phyloP scores from a whole-genome alignment of 2,113 vertebrate genomes.

The Microcebus ravelobensis region DNA sequence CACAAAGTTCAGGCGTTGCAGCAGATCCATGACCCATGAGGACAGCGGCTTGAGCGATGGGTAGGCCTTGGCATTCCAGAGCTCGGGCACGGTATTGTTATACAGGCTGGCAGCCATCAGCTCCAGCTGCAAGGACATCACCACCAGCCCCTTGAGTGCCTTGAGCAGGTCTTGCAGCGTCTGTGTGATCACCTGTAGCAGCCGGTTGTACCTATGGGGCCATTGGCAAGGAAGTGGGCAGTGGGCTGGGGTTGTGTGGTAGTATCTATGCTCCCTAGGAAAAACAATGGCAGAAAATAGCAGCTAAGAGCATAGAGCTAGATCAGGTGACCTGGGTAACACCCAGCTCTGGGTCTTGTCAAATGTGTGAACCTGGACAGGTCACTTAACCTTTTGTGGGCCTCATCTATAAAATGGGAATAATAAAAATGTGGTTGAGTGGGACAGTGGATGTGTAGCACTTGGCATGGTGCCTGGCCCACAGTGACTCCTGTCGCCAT shows the following conservation, averaged over 20 bases:
- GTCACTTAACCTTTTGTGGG: not conserved
- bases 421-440: not conserved
- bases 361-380: not conserved
- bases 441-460: not conserved
- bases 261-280: not conserved
- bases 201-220: conserved; percentile 90
- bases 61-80: conserved; percentile 95
- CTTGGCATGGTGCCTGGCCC: not conserved
- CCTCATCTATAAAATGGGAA: conserved; percentile 12
- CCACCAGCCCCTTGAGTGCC: conserved; percentile 92
- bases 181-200: conserved; percentile 88
- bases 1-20: conserved; percentile 90
- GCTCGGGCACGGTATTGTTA: conserved; percentile 90
- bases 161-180: conserved; percentile 91
- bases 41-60: conserved; percentile 93
- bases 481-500: not conserved
- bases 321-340: not conserved
- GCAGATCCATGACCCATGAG: conserved; percentile 93
- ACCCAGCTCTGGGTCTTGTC: not conserved
- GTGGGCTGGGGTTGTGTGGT: not conserved
- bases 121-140: conserved; percentile 95
- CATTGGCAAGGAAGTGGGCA: not conserved
- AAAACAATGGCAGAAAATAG: not conserved
- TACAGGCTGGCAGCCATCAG: conserved; percentile 93
- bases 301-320: not conserved